phyloP scores from a whole-genome alignment of 2,797 vertebrate genomes.

The Melanotaenia trifasciata region DNA sequence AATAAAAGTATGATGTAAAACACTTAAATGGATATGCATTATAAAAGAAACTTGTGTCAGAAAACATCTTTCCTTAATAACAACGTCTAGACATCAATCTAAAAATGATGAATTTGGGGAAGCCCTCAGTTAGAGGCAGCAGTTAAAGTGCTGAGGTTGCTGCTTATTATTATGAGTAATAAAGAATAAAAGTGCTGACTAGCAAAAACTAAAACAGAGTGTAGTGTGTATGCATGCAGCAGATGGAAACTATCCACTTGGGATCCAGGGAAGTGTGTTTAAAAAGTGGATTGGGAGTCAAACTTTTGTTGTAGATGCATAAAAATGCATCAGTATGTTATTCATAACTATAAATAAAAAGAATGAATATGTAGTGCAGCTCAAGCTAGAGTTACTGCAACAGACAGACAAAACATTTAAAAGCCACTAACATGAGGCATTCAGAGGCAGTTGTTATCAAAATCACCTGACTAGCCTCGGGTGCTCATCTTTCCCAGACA shows the following conservation, averaged over 20 bases:
- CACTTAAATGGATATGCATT: slow-evolving; percentile 48
- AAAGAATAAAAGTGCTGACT: slow-evolving; percentile 61
- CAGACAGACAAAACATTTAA: slow-evolving; percentile 15
- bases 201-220: slow-evolving; percentile 39
- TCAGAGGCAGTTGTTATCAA: slow-evolving; percentile 40
- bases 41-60: slow-evolving; percentile 24
- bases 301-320: slow-evolving; percentile 6
- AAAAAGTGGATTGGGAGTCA: slow-evolving; percentile 17
- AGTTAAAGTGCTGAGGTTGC: slow-evolving; percentile 40
- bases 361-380: slow-evolving; percentile 10
- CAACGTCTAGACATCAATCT: slow-evolving; percentile 68
- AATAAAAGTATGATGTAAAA: slow-evolving; percentile 52
- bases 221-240: slow-evolving; percentile 40
- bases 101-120: slow-evolving; percentile 58
- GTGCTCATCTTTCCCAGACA: slow-evolving; percentile 31
- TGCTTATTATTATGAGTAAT: slow-evolving; percentile 57
- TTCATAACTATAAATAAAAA: slow-evolving; percentile 9
- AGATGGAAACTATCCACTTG: slow-evolving; percentile 46
- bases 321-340: slow-evolving; percentile 25
- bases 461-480: slow-evolving; percentile 57
- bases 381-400: neutral
- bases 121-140: slow-evolving; percentile 37
- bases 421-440: slow-evolving; percentile 15
- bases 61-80: slow-evolving; percentile 55
- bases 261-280: slow-evolving; percentile 25